Evolutionary conservation across 2,888 invertebrate species (phyloP).

Genomic region (Pycnomerus fuliginosus): DNA sequence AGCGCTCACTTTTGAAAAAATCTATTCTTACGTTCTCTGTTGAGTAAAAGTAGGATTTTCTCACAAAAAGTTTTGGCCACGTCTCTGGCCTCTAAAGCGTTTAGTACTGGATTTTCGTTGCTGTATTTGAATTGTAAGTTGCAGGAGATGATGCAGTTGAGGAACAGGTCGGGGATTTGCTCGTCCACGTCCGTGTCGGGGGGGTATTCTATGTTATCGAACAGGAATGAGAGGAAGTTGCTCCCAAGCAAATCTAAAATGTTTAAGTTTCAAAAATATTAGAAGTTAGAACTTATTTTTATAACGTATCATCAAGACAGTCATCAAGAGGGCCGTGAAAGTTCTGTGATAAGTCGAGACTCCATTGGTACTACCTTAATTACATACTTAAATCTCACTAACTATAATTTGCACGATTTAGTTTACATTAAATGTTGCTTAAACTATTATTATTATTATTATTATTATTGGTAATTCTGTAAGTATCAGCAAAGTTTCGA

Average conservation of each 20-base stretch:
- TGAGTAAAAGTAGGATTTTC: slow-evolving; percentile 81
- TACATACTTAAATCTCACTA: no score
- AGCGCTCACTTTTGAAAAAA: slow-evolving; percentile 4
- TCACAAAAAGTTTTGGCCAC: slow-evolving; percentile 88
- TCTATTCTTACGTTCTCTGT: slow-evolving; percentile 75
- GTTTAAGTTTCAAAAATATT: slow-evolving; percentile 27
- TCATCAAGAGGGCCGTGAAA: no score
- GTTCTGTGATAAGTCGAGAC: no score
- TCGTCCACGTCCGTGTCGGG: slow-evolving; percentile 81
- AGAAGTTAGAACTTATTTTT: slow-evolving; percentile 1
- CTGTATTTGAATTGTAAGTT: slow-evolving; percentile 80
- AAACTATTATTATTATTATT: no score
- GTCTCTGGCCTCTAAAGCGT: slow-evolving; percentile 66
- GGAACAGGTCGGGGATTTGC: slow-evolving; percentile 79
- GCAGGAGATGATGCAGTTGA: slow-evolving; percentile 82
- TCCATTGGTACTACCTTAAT: no score
- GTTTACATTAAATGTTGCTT: no score
- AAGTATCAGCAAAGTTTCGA: no score
- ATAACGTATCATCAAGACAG: no score
- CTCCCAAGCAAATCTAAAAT: slow-evolving; percentile 78
- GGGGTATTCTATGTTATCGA: slow-evolving; percentile 79
- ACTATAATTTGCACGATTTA: no score
- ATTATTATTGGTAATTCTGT: no score
- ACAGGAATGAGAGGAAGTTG: slow-evolving; percentile 76
- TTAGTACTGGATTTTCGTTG: slow-evolving; percentile 69